A percentile compares a stretch with the other conserved stretches of the same genome.
Conservation (phyloP, 2,113 vertebrate species). For the Struthidea cinerea region DNA sequence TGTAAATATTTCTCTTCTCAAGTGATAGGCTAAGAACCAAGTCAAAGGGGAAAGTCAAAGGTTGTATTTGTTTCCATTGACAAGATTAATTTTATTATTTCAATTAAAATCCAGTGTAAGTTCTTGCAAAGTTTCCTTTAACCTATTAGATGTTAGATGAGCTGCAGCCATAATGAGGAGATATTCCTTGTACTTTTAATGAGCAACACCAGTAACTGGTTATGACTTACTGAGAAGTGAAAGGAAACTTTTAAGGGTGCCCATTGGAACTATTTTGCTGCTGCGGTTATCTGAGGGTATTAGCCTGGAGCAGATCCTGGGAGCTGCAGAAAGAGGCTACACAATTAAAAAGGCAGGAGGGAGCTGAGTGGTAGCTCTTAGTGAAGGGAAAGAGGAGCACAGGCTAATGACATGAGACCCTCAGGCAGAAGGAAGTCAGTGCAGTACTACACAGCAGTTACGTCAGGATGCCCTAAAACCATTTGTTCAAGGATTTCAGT, state of each 20-base stretch:
- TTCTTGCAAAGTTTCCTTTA: background rate
- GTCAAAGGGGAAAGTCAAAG: background rate
- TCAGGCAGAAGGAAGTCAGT: background rate
- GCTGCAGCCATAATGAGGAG: background rate
- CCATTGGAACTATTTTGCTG: background rate
- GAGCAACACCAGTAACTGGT: background rate
- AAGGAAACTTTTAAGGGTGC: conserved; percentile 55
- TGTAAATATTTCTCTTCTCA: background rate
- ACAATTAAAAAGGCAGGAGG: background rate
- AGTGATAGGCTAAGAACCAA: background rate
- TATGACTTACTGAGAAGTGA: background rate
- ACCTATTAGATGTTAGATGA: background rate
- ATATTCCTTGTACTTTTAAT: background rate
- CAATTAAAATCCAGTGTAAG: background rate
- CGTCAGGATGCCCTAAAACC: background rate
- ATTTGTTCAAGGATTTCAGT: background rate
- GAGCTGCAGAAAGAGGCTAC: background rate
- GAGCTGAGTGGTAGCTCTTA: background rate
- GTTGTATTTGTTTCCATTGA: background rate
- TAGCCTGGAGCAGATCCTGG: conserved; percentile 19
- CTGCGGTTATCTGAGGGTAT: background rate
- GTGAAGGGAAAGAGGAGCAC: background rate
- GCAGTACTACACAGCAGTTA: background rate
- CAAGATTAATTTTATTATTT: background rate
- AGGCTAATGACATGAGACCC: background rate